Base-by-base conservation (phyloP, 2,113 vertebrate genomes). In the Myiagra hebetior region DNA sequence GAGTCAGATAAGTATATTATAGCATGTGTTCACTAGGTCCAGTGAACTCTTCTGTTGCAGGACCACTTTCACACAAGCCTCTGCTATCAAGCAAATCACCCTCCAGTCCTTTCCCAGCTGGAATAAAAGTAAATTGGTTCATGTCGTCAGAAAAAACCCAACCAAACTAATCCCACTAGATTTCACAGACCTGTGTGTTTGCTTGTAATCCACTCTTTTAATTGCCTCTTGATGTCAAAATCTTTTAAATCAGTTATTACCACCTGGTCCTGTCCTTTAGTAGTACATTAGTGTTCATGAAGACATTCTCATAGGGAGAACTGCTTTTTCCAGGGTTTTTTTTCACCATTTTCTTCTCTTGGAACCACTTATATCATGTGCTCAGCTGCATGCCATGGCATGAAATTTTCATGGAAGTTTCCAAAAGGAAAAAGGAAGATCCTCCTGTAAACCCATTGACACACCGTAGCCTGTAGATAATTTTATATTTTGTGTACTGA, bases 301-400 rank as follows among this genome's bases (percentile, higher is more conserved):
- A 73, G 28, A 16, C 15, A 31, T 59, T 23, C 15, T 46, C 53
- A 69, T 35, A 55, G 30, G 28, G 17, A 93, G 35, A 93, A 78
- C 13, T 47, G 10, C 1, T 55, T 74, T 60, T 77, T 59, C 11
- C 0, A 2, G 18, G 9, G 0, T 0, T 44, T 55, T 44, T 67
- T 28, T 27, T 27, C 6, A 28, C 5, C 3, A 35, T 37, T 60
- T 35, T 30, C 5, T 52, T 86, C 19, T 60, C 28, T 30, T 52
- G 24, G 11, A 78, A 5, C 3, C 35, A 31, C 14, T 17, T 55
- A 15, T 0, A 1, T 15, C 23, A 13, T 15, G 30, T n/a, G 15
- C 11, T 81, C 15, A 78, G 20, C 27, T 69, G 20, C 18, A 49
- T 49, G 42, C 6, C 1, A 1, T 22, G 16, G 9, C 21, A 44